A percentile compares a stretch with the other conserved stretches of the same genome.
Evolutionary conservation across 2,797 vertebrate genomes (phyloP).

Genomic region (Sitta carolinensis): DNA sequence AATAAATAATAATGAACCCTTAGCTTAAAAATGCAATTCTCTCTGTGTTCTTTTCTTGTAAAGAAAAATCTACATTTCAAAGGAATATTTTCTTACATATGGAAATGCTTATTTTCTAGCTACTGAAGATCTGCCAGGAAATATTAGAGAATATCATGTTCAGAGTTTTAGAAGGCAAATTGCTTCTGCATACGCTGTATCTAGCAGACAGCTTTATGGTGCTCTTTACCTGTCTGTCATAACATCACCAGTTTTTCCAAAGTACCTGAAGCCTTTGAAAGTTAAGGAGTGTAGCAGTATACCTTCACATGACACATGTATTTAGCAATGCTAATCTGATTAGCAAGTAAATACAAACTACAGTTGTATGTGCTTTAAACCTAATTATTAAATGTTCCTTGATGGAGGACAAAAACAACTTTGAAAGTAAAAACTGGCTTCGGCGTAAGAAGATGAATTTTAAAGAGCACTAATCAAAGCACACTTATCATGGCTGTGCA

Average conservation of each 20-base stretch:
- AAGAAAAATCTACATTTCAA: slow-evolving; percentile 66
- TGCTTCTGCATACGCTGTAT: slow-evolving; percentile 52
- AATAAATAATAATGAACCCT: slow-evolving; percentile 40
- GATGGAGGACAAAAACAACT: neutral
- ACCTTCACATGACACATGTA: slow-evolving; percentile 9
- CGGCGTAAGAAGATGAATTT: neutral
- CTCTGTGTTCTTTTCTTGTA: slow-evolving; percentile 43
- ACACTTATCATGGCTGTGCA: neutral
- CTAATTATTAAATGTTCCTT: slow-evolving; percentile 42
- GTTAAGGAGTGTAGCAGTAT: slow-evolving; percentile 22
- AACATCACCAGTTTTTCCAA: slow-evolving; percentile 57
- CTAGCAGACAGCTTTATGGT: slow-evolving; percentile 49
- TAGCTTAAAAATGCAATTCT: slow-evolving; percentile 38
- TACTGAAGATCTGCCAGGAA: slow-evolving; percentile 56
- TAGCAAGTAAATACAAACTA: slow-evolving; percentile 54
- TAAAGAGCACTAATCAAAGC: slow-evolving; percentile 15
- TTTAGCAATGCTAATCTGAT: slow-evolving; percentile 60
- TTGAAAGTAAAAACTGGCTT: slow-evolving; percentile 10
- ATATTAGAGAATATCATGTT: slow-evolving; percentile 60
- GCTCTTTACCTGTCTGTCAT: slow-evolving; percentile 47
- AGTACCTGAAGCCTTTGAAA: slow-evolving; percentile 51
- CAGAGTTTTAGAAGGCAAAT: slow-evolving; percentile 69
- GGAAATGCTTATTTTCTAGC: slow-evolving; percentile 69
- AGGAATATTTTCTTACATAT: slow-evolving; percentile 62
- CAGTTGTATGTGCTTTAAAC: slow-evolving; percentile 5